Conservation (phyloP, 2,888 invertebrate species). For the Eilema depressum region DNA sequence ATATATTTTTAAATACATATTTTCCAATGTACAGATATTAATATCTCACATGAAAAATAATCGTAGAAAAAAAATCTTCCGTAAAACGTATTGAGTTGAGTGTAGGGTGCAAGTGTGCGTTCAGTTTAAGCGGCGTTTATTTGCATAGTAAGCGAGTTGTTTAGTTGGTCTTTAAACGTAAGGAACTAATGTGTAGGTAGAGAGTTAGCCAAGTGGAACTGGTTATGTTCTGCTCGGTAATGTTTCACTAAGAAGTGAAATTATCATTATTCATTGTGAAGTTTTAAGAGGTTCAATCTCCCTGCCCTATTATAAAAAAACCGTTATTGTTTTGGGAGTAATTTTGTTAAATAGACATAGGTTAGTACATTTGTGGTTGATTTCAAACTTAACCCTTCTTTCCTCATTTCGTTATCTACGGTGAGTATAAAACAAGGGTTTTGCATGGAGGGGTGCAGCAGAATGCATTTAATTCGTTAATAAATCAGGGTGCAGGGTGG, state of each 20-base stretch:
- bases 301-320: neutral
- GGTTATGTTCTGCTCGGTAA: conserved; percentile 58
- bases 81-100: neutral
- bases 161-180: conserved; percentile 70
- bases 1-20: too few relatives aligned
- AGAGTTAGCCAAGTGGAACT: conserved; percentile 63
- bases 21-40: neutral
- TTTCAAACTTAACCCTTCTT: conserved; percentile 10
- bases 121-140: conserved; percentile 61
- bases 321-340: neutral
- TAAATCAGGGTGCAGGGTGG: conserved; percentile 85
- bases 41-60: neutral
- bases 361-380: neutral
- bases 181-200: conserved; percentile 68
- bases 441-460: conserved; percentile 81
- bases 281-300: conserved; percentile 20
- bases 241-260: conserved; percentile 58
- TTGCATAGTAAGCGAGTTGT: conserved; percentile 72
- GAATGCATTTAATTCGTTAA: conserved; percentile 87
- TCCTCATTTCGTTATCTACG: conserved; percentile 35
- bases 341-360: neutral
- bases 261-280: conserved; percentile 43
- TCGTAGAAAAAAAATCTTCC: neutral
- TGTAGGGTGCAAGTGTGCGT: neutral
- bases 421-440: conserved; percentile 54